phyloP scores from a whole-genome alignment of 2,113 vertebrate genomes.

The Epinephelus fuscoguttatus region DNA sequence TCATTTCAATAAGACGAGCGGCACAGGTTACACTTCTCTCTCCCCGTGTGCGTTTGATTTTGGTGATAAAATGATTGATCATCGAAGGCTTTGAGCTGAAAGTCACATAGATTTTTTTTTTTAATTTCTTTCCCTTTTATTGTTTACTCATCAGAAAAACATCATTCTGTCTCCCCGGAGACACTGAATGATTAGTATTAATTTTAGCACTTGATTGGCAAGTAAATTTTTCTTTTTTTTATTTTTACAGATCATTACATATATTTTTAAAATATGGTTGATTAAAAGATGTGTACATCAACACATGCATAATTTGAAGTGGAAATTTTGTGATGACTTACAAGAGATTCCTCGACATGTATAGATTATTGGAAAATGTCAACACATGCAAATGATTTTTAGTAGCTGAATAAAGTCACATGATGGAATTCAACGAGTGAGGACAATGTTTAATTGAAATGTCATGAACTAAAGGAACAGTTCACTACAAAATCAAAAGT shows the following conservation, averaged over 20 bases:
- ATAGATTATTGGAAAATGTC: constrained; percentile 58
- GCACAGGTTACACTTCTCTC: constrained; percentile 29
- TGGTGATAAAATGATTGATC: constrained; percentile 30
- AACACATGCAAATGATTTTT: constrained; percentile 64
- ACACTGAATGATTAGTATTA: constrained; percentile 44
- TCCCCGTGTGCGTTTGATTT: background rate
- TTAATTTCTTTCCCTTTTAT: constrained; percentile 28
- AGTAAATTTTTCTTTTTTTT: constrained; percentile 11
- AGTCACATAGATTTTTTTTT: constrained; percentile 12
- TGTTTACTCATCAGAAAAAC: constrained; percentile 36
- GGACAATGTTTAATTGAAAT: background rate
- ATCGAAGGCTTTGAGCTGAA: constrained; percentile 31
- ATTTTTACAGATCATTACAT: constrained; percentile 42
- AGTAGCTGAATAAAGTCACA: constrained; percentile 77
- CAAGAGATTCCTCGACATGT: constrained; percentile 52
- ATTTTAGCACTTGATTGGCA: constrained; percentile 55
- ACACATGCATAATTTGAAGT: constrained; percentile 50
- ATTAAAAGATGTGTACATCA: constrained; percentile 46
- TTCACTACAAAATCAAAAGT: no score
- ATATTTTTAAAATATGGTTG: constrained; percentile 50
- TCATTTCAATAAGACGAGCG: constrained; percentile 10
- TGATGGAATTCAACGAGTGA: constrained; percentile 50
- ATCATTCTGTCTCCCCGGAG: constrained; percentile 37
- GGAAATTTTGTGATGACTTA: constrained; percentile 51
- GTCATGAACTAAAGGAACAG: background rate